phyloP scores from a whole-genome alignment of 2,113 vertebrate genomes.

The Gymnorhina tibicen region DNA sequence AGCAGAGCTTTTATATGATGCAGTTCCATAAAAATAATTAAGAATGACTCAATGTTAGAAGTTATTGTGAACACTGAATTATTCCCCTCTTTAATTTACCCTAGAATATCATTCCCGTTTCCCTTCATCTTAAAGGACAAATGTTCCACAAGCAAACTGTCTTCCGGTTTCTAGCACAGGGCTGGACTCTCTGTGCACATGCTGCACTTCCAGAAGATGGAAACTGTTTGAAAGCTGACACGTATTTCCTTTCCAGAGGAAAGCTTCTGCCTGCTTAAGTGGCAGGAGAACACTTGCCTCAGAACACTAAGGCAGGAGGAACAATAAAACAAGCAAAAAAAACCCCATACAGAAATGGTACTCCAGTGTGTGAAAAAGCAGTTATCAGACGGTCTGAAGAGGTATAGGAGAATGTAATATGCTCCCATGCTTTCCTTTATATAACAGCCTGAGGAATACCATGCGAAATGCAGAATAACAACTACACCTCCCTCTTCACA shows the following conservation, averaged over 20 bases:
- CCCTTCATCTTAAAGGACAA: background rate
- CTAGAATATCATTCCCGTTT: background rate
- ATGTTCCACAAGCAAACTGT: background rate
- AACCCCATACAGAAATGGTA: background rate
- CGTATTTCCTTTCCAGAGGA: background rate
- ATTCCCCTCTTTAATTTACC: background rate
- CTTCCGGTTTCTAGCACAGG: background rate
- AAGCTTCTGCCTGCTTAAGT: background rate
- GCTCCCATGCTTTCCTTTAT: background rate
- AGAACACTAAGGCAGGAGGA: background rate
- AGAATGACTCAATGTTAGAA: background rate
- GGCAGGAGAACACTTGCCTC: background rate
- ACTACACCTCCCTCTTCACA: background rate
- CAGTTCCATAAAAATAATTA: background rate
- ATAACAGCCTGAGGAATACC: background rate
- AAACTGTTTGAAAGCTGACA: background rate
- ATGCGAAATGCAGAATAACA: background rate
- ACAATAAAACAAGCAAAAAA: background rate
- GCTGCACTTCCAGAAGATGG: background rate
- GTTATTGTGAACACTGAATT: background rate
- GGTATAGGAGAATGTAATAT: background rate
- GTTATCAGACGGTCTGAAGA: background rate
- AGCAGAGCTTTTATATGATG: background rate
- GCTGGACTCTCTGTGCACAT: background rate
- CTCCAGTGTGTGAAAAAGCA: background rate